Evolutionary conservation across 2,888 invertebrate genomes (phyloP).

Genomic region (Harpalus rufipes): DNA sequence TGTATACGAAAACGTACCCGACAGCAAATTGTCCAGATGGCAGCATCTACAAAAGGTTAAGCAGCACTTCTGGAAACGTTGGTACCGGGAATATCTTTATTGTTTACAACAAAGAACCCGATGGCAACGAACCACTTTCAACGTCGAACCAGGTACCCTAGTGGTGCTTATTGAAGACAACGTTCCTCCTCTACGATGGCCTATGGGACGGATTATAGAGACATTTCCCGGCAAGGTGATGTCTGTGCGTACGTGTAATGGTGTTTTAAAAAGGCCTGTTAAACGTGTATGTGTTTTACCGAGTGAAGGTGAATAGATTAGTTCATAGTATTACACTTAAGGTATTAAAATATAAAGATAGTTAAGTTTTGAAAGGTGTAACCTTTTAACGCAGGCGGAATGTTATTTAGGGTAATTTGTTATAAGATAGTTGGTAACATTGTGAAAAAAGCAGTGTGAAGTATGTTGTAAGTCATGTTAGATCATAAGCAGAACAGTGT

Average conservation of each 20-base stretch:
- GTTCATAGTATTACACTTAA: not conserved
- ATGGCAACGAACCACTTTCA: slow-evolving; percentile 66
- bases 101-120: slow-evolving; percentile 69
- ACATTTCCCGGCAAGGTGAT: slow-evolving; percentile 15
- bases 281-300: slow-evolving; percentile 11
- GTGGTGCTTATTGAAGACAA: slow-evolving; percentile 68
- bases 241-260: slow-evolving; percentile 4
- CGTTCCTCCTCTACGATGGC: slow-evolving; percentile 67
- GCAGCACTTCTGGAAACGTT: slow-evolving; percentile 69
- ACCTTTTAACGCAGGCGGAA: slow-evolving; percentile 16
- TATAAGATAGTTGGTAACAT: too few relatives aligned
- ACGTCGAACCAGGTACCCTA: slow-evolving; percentile 60
- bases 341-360: not conserved
- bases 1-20: slow-evolving; percentile 33
- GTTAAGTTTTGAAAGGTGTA: slow-evolving; percentile 4
- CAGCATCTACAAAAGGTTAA: slow-evolving; percentile 69
- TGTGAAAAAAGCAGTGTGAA: too few relatives aligned
- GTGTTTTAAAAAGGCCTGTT: slow-evolving; percentile 1
- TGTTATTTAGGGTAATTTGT: slow-evolving; percentile 5
- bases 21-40: slow-evolving; percentile 69
- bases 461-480: too few relatives aligned
- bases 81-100: slow-evolving; percentile 70
- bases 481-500: too few relatives aligned
- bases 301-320: not conserved
- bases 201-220: slow-evolving; percentile 64